Percentiles rank a stretch among this genome's conserved stretches.
Conservation (phyloP, 1,140 invertebrate genomes). For the Hycleus phaleratus region DNA sequence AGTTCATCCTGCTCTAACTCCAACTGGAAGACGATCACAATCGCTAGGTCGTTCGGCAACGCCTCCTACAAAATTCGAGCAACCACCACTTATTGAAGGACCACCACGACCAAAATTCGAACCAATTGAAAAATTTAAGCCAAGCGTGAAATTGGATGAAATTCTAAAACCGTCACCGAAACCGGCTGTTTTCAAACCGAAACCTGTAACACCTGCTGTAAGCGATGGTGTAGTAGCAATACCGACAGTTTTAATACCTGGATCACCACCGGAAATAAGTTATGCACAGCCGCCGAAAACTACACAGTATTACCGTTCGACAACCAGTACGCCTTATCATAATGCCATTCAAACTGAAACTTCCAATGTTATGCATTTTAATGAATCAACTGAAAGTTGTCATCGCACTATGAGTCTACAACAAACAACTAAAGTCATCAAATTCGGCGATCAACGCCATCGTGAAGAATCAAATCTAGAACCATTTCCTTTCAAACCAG, state of each 20-base stretch:
- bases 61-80: constrained; percentile 51
- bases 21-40: constrained; percentile 41
- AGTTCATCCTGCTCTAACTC: constrained; percentile 49
- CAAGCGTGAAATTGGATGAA: constrained; percentile 37
- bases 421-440: constrained; percentile 60
- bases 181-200: constrained; percentile 43
- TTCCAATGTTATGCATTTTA: constrained; percentile 59
- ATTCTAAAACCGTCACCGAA: constrained; percentile 35
- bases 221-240: constrained; percentile 35
- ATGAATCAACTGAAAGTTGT: constrained; percentile 58
- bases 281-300: constrained; percentile 47
- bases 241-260: constrained; percentile 47
- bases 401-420: constrained; percentile 58
- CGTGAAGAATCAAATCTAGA: constrained; percentile 37
- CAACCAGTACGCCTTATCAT: constrained; percentile 47
- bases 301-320: constrained; percentile 45
- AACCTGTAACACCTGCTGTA: constrained; percentile 39
- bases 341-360: constrained; percentile 56
- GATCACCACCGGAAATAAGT: constrained; percentile 50
- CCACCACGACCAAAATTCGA: constrained; percentile 50
- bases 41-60: constrained; percentile 42
- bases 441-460: constrained; percentile 49
- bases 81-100: constrained; percentile 42
- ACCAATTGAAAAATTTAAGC: constrained; percentile 46
- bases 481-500: constrained; percentile 44